A percentile compares a stretch with the other conserved stretches of the same genome.
These are phyloP conservation scores for Oenanthe oenanthe DNA, from an alignment of 2,113 vertebrate species.

Conservation along the genomic window DNA sequence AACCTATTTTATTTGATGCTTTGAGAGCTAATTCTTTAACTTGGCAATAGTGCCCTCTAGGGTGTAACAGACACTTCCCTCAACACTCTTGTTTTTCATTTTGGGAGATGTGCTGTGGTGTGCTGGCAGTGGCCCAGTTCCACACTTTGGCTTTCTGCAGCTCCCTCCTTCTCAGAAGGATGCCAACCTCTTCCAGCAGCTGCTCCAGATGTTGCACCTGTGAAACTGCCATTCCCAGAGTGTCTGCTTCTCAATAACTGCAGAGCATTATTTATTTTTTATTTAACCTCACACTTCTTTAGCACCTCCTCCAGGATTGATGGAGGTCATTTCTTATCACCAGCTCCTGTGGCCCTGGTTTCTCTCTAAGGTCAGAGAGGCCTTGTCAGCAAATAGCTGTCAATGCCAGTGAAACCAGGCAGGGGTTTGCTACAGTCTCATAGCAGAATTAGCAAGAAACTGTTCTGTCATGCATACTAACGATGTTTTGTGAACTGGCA, in stretches of 20 bases:
- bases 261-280: neutral
- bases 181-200: neutral
- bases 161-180: neutral
- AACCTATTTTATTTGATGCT: neutral
- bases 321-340: slow-evolving; percentile 46
- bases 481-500: neutral
- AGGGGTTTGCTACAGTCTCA: neutral
- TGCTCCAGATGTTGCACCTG: neutral
- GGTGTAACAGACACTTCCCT: neutral
- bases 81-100: neutral
- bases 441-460: neutral
- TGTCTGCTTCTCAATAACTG: neutral
- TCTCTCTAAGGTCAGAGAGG: slow-evolving; percentile 34
- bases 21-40: neutral
- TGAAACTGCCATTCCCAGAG: neutral
- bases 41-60: slow-evolving; percentile 61
- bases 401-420: neutral
- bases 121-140: neutral
- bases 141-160: neutral
- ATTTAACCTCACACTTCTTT: slow-evolving; percentile 39
- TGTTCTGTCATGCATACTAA: neutral
- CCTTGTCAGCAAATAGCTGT: neutral
- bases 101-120: neutral
- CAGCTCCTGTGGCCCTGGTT: slow-evolving; percentile 5
- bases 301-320: slow-evolving; percentile 44